Conservation (phyloP, 2,797 vertebrate genomes). For the Chlorospingus semifuscus region DNA sequence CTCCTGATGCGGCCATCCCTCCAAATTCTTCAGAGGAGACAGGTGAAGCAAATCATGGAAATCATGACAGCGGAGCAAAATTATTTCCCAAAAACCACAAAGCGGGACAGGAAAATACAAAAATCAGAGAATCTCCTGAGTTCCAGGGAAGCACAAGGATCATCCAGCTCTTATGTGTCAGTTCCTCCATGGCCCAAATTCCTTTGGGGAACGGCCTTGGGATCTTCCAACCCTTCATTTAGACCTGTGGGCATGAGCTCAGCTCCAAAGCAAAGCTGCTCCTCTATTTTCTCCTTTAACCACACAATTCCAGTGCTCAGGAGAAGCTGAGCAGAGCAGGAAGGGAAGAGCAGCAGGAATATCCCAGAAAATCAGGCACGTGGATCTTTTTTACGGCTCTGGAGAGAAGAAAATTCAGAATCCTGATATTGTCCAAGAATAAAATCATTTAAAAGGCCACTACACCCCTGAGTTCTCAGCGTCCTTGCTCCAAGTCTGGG, state of each 20-base stretch:
- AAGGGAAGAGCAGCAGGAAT: not conserved
- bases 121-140: not conserved
- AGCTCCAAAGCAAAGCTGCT: not conserved
- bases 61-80: rapidly evolving
- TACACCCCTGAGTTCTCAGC: rapidly evolving
- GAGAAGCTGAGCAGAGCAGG: not conserved
- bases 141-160: not conserved
- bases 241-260: not conserved
- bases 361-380: not conserved
- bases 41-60: not conserved
- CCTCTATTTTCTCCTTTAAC: not conserved
- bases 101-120: rapidly evolving
- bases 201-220: not conserved
- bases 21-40: not conserved
- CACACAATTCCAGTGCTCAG: not conserved
- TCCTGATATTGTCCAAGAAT: not conserved
- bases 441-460: rapidly evolving
- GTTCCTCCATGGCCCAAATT: not conserved
- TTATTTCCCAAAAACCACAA: not conserved
- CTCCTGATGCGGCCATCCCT: not conserved
- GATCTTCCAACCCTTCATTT: not conserved
- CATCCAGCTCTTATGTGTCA: rapidly evolving
- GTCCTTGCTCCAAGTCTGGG: not conserved
- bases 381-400: not conserved
- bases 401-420: not conserved